Conservation (phyloP, 2,797 vertebrate species). For the Micropoecilia bifurca region DNA sequence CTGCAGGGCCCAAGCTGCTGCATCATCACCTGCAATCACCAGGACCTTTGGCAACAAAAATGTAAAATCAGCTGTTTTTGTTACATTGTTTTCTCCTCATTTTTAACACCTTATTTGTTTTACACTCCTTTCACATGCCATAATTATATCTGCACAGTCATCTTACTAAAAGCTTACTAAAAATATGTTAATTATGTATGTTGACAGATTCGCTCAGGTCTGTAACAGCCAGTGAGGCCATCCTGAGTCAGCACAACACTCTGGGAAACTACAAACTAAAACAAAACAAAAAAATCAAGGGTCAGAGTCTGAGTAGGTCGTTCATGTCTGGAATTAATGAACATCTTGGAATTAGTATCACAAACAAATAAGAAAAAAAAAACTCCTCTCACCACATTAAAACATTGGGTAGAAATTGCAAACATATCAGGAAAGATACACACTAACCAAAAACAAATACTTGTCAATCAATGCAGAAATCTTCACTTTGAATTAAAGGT, state of each 20-base stretch:
- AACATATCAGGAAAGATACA: constrained; percentile 16
- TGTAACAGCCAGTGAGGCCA: constrained; percentile 36
- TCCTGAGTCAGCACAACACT: constrained; percentile 61
- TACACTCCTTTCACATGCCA: not conserved
- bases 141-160: constrained; percentile 22
- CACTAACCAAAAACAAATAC: not conserved
- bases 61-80: constrained; percentile 67
- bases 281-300: constrained; percentile 34
- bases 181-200: constrained; percentile 46
- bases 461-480: not conserved
- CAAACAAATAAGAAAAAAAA: not conserved
- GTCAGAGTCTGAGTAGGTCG: constrained; percentile 19
- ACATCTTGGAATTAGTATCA: constrained; percentile 32
- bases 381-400: constrained; percentile 39
- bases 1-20: constrained; percentile 63
- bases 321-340: constrained; percentile 50
- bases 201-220: constrained; percentile 28
- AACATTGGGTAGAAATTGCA: constrained; percentile 39
- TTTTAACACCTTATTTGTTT: constrained; percentile 47
- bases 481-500: not conserved
- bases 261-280: constrained; percentile 39
- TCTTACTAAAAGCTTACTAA: constrained; percentile 64
- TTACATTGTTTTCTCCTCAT: constrained; percentile 30
- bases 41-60: constrained; percentile 65
- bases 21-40: constrained; percentile 71